Base-by-base conservation (phyloP, 2,797 vertebrate species). In the Danio aesculapii region DNA sequence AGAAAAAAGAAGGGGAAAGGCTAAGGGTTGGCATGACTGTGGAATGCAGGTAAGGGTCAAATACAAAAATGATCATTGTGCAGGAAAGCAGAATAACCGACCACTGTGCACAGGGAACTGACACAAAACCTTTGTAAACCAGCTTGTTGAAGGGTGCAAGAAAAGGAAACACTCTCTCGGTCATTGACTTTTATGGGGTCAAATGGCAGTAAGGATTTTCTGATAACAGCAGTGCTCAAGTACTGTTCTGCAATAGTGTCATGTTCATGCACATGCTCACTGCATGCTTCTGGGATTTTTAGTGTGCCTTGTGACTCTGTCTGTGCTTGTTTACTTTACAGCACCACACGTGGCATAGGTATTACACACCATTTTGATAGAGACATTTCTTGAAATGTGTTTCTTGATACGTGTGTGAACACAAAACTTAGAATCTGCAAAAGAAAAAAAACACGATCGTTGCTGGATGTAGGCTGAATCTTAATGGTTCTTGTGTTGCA, bases 101-200 rank as follows among this genome's bases (percentile, higher is more conserved):
- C 62, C 47, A 47, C 47, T 19, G 61, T 81, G 55, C 19, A 74
- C 10, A 81, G 21, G 11, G 58, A 43, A 67, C 62, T 16, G 13
- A 17, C 6, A 17, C 16, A 12, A 53, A 16, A 12, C 50, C 9
- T 43, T 55, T 30, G 13, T 39, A 30, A 13, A 61, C 12, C 52
- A 71, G 11, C 6, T 12, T 44, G 14, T 8, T 17, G 41, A 46
- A 41, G 16, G 2, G 16, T 44, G 5, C 9, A 64, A 64, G 43
- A 50, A 19, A 14, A 50, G 12, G 46, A 68, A 68, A 68, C 46
- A 2, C 46, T 58, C 55, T 47, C 13, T 44, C 53, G 44, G n/a
- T 14, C 11, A 58, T 59, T 62, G 46, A 62, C 72, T 58, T 41
- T 43, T 1, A 75, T 16, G 8, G 47, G 59, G 73, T 64, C n/a